Evolutionary conservation across 2,113 vertebrate genomes (phyloP).

Genomic region (Tachuris rubrigastra): DNA sequence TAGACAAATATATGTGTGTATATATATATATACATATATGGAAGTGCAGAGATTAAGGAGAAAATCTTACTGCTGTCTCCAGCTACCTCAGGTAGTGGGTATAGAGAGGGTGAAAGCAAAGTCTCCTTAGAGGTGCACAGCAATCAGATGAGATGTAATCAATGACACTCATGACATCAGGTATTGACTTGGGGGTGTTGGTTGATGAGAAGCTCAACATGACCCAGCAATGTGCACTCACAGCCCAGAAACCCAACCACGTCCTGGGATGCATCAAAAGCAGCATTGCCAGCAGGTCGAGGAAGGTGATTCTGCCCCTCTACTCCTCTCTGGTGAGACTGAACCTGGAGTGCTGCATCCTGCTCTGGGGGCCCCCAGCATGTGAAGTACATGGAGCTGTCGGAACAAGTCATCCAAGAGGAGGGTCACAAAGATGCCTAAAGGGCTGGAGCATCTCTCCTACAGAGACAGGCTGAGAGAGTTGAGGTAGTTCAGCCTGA

Average conservation of each 20-base stretch:
- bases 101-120: neutral
- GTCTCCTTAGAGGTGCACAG: neutral
- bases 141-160: rapidly evolving
- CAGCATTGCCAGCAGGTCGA: neutral
- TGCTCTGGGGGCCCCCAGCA: rapidly evolving
- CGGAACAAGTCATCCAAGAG: neutral
- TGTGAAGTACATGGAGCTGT: neutral
- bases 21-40: no score
- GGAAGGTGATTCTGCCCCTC: neutral
- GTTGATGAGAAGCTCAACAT: neutral
- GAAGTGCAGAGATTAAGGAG: neutral
- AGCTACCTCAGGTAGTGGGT: neutral
- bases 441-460: neutral
- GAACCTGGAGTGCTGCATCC: neutral
- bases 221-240: neutral
- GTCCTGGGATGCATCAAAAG: neutral
- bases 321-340: neutral
- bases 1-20: neutral
- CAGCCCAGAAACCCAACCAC: neutral
- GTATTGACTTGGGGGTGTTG: neutral
- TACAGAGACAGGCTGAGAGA: neutral
- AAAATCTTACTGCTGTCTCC: neutral
- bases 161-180: neutral
- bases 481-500: neutral
- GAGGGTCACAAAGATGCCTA: neutral